Percentiles rank a stretch among this genome's conserved stretches.
Conservation (phyloP, 1,140 invertebrate genomes). For the Habropoda laboriosa region DNA sequence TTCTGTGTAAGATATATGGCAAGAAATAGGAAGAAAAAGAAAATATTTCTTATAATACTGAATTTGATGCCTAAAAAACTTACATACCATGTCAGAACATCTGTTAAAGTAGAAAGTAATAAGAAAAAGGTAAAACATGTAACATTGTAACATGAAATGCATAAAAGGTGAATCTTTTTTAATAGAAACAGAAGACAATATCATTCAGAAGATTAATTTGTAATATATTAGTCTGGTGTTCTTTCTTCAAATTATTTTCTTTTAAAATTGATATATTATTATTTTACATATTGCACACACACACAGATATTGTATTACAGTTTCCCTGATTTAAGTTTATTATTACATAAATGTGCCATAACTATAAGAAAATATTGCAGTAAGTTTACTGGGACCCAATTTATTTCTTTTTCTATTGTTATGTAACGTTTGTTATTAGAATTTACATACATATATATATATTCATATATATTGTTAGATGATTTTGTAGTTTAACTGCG, state of each 20-base stretch:
- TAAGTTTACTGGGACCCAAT: not conserved
- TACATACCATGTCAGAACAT: not conserved
- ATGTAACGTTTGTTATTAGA: not conserved
- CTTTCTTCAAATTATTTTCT: not conserved
- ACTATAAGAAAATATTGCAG: conserved; percentile 8
- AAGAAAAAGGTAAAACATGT: conserved; percentile 1
- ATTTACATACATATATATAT: not conserved
- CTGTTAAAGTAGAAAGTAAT: not conserved
- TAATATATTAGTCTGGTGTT: not conserved
- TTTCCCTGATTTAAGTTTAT: conserved; percentile 12
- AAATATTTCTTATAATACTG: not conserved
- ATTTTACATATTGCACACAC: not conserved
- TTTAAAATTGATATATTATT: conserved; percentile 1
- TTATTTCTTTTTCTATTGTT: not conserved
- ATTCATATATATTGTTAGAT: not conserved
- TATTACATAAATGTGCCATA: conserved; percentile 43
- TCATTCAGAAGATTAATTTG: not conserved
- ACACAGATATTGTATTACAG: not conserved
- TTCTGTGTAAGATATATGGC: not conserved
- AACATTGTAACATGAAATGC: not conserved
- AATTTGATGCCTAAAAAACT: not conserved
- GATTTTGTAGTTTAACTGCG: not conserved
- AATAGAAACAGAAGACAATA: conserved; percentile 14
- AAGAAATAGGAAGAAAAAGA: not conserved
- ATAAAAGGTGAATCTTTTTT: conserved; percentile 11